A percentile compares a stretch with the other conserved stretches of the same genome.
These are phyloP conservation scores for Nycticryphes semicollaris DNA, from an alignment of 2,113 vertebrate species.

Conservation along the genomic window DNA sequence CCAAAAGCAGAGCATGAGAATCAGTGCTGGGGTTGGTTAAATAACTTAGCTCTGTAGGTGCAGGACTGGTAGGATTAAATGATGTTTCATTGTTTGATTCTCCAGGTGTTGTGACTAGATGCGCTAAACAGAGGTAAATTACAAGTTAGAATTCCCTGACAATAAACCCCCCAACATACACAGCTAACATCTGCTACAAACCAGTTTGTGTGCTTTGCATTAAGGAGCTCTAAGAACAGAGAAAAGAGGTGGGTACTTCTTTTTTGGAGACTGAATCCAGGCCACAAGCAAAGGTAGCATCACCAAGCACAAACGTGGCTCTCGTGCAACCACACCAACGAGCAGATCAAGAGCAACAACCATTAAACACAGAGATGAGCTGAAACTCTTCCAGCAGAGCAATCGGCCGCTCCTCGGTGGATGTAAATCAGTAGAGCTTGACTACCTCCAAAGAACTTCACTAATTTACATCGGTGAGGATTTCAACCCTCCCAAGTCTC, in stretches of 20 bases:
- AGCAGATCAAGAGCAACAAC: not conserved
- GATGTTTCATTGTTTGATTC: not conserved
- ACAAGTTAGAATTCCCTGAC: not conserved
- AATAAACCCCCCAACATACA: not conserved
- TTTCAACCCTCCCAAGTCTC: not conserved
- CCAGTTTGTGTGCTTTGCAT: not conserved
- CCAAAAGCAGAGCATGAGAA: not conserved
- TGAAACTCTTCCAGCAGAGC: not conserved
- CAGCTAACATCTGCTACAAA: not conserved
- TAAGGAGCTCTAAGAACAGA: not conserved
- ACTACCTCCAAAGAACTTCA: not conserved
- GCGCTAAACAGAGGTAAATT: not conserved
- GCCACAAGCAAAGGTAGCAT: not conserved
- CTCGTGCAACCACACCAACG: not conserved
- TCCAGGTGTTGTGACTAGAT: not conserved
- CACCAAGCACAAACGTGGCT: not conserved
- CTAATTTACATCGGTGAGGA: not conserved
- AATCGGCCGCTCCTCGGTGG: not conserved
- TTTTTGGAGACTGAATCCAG: slow-evolving; percentile 16
- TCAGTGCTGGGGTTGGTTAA: not conserved
- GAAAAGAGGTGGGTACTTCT: not conserved
- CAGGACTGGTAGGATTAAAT: not conserved
- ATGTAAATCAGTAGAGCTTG: not conserved
- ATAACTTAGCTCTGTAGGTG: not conserved
- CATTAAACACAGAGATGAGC: not conserved